Evolutionary conservation across 2,888 invertebrate genomes (phyloP).

Genomic region (Dryadula phaetusa): DNA sequence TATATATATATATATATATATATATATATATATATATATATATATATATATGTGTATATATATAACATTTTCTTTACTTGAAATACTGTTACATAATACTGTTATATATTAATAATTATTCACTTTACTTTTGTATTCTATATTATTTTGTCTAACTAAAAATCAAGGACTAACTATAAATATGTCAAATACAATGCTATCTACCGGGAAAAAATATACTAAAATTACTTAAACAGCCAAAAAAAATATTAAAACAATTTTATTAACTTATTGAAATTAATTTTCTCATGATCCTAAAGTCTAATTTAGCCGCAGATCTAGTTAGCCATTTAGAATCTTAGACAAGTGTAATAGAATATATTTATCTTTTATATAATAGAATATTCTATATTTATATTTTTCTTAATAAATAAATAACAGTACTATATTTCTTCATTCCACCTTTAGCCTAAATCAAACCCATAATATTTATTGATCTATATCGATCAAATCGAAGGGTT

Average conservation of each 20-base stretch:
- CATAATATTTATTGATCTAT: conserved; percentile 46
- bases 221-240: too few species aligned
- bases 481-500: conserved; percentile 59
- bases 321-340: neutral
- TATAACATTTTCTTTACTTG: too few species aligned
- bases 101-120: neutral
- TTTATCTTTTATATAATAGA: neutral
- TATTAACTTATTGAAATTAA: neutral
- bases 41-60: too few species aligned
- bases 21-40: too few species aligned
- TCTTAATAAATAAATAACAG: neutral
- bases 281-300: neutral
- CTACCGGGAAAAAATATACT: too few species aligned
- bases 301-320: neutral
- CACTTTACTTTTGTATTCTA: neutral
- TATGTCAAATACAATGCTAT: neutral
- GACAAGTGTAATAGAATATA: neutral
- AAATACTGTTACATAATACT: conserved; percentile 3
- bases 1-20: too few species aligned
- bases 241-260: neutral
- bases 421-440: conserved; percentile 34
- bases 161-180: neutral
- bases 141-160: neutral
- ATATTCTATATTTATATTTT: neutral
- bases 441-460: conserved; percentile 44